Evolutionary conservation across 2,797 vertebrate genomes (phyloP).

Genomic region (Leptatherina wallacei): DNA sequence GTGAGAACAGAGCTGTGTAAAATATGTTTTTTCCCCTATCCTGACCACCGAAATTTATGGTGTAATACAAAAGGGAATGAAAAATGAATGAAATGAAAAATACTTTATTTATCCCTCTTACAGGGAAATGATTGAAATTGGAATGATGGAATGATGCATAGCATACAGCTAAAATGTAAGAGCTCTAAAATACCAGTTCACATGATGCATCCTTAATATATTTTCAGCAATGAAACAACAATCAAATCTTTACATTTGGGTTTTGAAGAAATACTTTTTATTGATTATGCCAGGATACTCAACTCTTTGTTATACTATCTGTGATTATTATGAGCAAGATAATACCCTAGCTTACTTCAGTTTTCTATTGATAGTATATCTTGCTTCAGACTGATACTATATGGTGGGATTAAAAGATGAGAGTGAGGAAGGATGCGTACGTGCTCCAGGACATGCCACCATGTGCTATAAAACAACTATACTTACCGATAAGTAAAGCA

Average conservation of each 20-base stretch:
- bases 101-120: too few species aligned
- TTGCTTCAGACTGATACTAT: neutral
- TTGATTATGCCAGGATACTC: too few species aligned
- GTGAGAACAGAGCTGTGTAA: neutral
- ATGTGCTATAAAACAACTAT: slow-evolving; percentile 12
- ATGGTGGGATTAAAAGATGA: neutral
- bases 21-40: too few species aligned
- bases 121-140: too few species aligned
- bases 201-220: neutral
- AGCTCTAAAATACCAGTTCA: neutral
- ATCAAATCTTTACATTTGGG: too few species aligned
- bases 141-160: neutral
- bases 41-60: neutral
- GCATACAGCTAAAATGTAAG: neutral
- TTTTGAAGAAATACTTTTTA: too few species aligned
- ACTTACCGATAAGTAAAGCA: slow-evolving; percentile 17
- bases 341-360: too few species aligned
- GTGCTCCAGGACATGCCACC: slow-evolving; percentile 33
- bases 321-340: too few species aligned
- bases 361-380: neutral
- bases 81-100: too few species aligned
- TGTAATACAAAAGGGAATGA: neutral
- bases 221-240: too few species aligned
- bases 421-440: slow-evolving; percentile 29
- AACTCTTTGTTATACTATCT: too few species aligned